These are phyloP conservation scores for Popillia japonica DNA, from an alignment of 1,140 invertebrate species.

Conservation along the genomic window DNA sequence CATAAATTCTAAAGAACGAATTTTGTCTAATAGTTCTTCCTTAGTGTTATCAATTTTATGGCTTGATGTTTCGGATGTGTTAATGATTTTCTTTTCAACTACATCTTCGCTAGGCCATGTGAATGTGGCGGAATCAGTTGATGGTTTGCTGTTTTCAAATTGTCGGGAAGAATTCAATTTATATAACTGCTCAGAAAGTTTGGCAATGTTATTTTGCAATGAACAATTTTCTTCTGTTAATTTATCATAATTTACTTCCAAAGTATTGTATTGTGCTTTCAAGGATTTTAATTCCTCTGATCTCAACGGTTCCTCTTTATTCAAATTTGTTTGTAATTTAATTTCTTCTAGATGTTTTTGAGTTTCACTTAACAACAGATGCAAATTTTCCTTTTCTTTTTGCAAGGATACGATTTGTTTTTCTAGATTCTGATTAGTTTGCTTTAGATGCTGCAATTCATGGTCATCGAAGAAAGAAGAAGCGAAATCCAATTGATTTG, in stretches of 20 bases:
- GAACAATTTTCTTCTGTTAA: conserved; percentile 2
- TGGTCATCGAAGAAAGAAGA: conserved; percentile 12
- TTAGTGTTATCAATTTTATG: conserved; percentile 40
- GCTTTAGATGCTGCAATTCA: not conserved
- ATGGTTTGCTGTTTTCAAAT: not conserved
- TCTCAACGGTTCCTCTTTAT: not conserved
- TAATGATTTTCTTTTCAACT: not conserved
- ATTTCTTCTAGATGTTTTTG: conserved; percentile 18
- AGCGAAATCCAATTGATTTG: not conserved
- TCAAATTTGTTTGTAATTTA: not conserved
- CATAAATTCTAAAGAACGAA: conserved; percentile 59
- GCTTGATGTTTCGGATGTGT: not conserved
- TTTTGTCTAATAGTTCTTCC: conserved; percentile 54
- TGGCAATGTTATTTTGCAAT: not conserved
- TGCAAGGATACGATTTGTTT: not conserved
- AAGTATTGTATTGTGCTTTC: conserved; percentile 6
- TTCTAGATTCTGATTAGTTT: not conserved
- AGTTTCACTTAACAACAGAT: conserved; percentile 43
- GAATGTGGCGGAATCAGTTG: not conserved
- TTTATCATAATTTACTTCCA: conserved; percentile 12
- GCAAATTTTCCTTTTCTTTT: conserved; percentile 25
- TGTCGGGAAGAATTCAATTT: not conserved
- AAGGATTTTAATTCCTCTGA: conserved; percentile 7
- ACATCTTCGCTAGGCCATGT: conserved; percentile 15
- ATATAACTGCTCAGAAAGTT: not conserved